Conservation (phyloP, 2,888 invertebrate species). For the Hydraecia micacea region DNA sequence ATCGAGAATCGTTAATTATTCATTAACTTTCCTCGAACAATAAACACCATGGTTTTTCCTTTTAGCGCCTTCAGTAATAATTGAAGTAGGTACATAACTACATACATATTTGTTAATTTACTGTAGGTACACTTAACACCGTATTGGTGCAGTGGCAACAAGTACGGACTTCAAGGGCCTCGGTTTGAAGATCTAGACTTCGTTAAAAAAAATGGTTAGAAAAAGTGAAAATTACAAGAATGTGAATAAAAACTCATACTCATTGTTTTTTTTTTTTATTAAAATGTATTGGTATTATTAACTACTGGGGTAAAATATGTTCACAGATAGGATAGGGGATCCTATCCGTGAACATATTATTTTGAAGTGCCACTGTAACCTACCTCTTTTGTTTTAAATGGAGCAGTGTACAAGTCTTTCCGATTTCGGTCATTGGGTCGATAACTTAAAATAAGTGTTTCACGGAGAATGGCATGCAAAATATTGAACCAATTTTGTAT, state of each 20-base stretch:
- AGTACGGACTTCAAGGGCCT: too few relatives aligned
- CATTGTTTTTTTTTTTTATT: background rate
- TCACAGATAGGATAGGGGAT: too few relatives aligned
- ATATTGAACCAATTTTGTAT: background rate
- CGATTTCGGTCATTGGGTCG: background rate
- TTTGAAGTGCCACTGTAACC: background rate
- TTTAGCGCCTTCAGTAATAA: background rate
- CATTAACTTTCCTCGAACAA: slow-evolving; percentile 29
- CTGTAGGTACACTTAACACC: background rate
- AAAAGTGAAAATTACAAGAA: background rate
- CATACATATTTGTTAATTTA: slow-evolving; percentile 2
- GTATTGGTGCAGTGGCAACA: background rate
- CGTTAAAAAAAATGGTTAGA: too few relatives aligned
- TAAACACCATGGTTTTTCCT: background rate
- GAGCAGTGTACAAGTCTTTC: background rate
- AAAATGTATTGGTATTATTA: too few relatives aligned
- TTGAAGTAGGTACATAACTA: background rate
- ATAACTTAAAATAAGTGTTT: background rate
- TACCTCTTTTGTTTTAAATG: background rate
- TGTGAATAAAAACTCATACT: background rate
- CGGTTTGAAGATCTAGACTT: background rate
- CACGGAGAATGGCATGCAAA: background rate
- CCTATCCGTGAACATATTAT: too few relatives aligned
- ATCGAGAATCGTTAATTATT: slow-evolving; percentile 39
- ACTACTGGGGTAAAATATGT: too few relatives aligned